Base-by-base conservation (phyloP, 53 echinoderm and acorn worm genomes). In the Arbacia lixula region DNA sequence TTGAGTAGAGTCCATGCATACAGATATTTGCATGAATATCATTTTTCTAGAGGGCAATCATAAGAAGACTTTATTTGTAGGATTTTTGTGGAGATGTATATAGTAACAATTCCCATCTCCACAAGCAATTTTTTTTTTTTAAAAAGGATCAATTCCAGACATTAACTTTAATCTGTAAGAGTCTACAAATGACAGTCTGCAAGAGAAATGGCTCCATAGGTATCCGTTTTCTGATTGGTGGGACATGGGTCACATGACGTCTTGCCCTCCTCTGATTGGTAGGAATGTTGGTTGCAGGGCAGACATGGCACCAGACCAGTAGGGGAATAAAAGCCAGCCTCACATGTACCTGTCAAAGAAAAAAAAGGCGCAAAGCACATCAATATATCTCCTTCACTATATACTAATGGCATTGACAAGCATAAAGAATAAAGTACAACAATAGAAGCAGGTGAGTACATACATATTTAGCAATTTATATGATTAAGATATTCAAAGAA, bases 301-400 rank as follows among this genome's bases (percentile, higher is more conserved):
- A 65, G 39, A 53, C 88, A 88, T 12, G 88, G 84, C 60, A 71
- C 60, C 72, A 88, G 63, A 60, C 88, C 88, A 20, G 83, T 84
- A 24, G 50, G 36, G 11, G 84, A 88, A 55, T 36, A 84, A 38
- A 43, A 76, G 53, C 88, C 88, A 24, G 29, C 17, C 3, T 40
- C 49, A 41, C 89, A 89, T 64, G 65, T 17, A 27, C 41, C 85
- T 85, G 78, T n/a, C 36, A 37, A 21, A 38, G 49, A 31, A 49
- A 27, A 35, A 3, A 16, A 35, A 75, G 33, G 20, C 10, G 10
- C 9, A 20, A 34, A 53, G 21, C 0, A 56, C 57, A 56, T 56
- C 10, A 14, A 14, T 11, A 20, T 56, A 21, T 16, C n/a, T n/a
- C n/a, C n/a, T n/a, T n/a, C n/a, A n/a, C n/a, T 10, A 10, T 14